Evolutionary conservation across 2,888 invertebrate species (phyloP).

Genomic region (Dascillus cervinus): DNA sequence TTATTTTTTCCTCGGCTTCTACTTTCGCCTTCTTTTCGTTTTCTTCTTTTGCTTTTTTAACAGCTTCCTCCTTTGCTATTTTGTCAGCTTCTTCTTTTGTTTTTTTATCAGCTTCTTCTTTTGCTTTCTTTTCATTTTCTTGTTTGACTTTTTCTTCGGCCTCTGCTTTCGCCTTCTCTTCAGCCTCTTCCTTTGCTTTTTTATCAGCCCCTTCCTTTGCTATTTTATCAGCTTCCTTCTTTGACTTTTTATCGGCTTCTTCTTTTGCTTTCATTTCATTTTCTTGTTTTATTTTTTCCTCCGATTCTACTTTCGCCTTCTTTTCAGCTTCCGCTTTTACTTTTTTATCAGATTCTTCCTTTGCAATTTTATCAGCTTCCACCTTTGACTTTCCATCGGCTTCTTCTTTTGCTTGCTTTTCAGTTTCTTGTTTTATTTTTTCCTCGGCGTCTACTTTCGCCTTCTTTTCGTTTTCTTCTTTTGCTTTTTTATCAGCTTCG

Average conservation of each 20-base stretch:
- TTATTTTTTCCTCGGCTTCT: slow-evolving; percentile 13
- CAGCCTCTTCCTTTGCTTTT: slow-evolving; percentile 18
- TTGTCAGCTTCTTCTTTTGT: slow-evolving; percentile 15
- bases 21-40: slow-evolving; percentile 21
- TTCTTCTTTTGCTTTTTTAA: slow-evolving; percentile 16
- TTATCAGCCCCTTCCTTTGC: slow-evolving; percentile 12
- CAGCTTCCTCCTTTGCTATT: slow-evolving; percentile 14
- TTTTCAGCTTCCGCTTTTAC: slow-evolving; percentile 21
- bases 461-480: slow-evolving; percentile 18
- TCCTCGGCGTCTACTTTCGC: slow-evolving; percentile 17
- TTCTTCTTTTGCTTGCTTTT: slow-evolving; percentile 15
- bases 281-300: slow-evolving; percentile 18
- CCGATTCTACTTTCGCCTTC: slow-evolving; percentile 27
- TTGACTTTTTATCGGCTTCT: slow-evolving; percentile 11
- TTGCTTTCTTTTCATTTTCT: slow-evolving; percentile 28
- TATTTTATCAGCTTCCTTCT: slow-evolving; percentile 13
- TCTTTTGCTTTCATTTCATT: slow-evolving; percentile 10
- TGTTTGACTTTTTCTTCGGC: slow-evolving; percentile 13
- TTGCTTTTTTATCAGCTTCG: slow-evolving; percentile 12
- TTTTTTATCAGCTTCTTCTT: slow-evolving; percentile 16
- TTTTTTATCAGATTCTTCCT: slow-evolving; percentile 16
- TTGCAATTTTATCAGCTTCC: slow-evolving; percentile 20
- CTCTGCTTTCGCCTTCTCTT: slow-evolving; percentile 13
- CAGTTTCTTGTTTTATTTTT: slow-evolving; percentile 16
- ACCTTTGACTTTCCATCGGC: slow-evolving; percentile 25